A percentile compares a stretch with the other conserved stretches of the same genome.
Conservation (phyloP, 1,140 invertebrate species). For the Aleiodes sp. region DNA sequence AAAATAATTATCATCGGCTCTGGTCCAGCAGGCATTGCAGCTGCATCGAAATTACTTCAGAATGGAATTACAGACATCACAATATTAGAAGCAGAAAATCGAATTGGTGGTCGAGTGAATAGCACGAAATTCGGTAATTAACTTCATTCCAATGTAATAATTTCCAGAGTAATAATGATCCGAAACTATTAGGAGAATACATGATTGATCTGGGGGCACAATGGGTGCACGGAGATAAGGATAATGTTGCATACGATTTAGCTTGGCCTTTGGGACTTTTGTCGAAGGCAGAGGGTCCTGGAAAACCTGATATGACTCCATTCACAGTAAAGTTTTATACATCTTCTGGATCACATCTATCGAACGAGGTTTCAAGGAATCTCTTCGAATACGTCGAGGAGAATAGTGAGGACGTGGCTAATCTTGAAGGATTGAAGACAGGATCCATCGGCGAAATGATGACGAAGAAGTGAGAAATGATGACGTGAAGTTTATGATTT, state of each 20-base stretch:
- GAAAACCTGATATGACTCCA: background rate
- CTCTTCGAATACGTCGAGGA: conserved; percentile 30
- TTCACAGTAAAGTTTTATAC: background rate
- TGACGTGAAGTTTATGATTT: no score
- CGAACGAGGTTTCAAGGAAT: conserved; percentile 62
- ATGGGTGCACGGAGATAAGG: conserved; percentile 83
- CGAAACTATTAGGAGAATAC: conserved; percentile 60
- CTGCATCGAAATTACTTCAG: conserved; percentile 66
- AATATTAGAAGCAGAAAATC: conserved; percentile 75
- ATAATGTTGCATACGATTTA: conserved; percentile 75
- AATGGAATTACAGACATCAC: conserved; percentile 67
- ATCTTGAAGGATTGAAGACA: conserved; percentile 45
- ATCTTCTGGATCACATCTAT: background rate
- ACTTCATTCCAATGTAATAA: background rate
- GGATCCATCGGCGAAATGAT: conserved; percentile 63
- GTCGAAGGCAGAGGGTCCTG: background rate
- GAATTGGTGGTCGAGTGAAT: conserved; percentile 77
- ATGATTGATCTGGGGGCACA: conserved; percentile 84
- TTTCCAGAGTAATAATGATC: background rate
- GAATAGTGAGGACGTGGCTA: conserved; percentile 26
- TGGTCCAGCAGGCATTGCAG: conserved; percentile 70
- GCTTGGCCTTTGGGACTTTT: conserved; percentile 63
- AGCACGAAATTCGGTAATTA: conserved; percentile 68
- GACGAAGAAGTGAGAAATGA: no score
- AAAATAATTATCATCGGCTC: conserved; percentile 69